phyloP scores from a whole-genome alignment of 2,797 vertebrate species.

The Microctenopoma steveboyesi region DNA sequence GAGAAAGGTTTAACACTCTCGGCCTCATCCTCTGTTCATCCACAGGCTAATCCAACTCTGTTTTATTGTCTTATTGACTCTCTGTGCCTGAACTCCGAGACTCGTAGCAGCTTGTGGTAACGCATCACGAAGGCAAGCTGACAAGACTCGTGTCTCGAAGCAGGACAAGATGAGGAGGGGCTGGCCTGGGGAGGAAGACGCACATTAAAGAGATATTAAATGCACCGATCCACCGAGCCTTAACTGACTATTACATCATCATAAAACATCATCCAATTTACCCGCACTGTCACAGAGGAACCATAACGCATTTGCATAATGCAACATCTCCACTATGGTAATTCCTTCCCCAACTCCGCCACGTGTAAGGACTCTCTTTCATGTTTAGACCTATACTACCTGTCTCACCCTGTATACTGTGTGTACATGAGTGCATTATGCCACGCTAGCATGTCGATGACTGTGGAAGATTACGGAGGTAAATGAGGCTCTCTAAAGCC shows the following conservation, averaged over 20 bases:
- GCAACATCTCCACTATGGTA: conserved; percentile 77
- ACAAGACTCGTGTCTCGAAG: conserved; percentile 23
- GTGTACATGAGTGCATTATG: conserved; percentile 60
- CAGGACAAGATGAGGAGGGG: conserved; percentile 22
- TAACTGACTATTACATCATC: conserved; percentile 78
- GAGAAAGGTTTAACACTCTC: conserved; percentile 59
- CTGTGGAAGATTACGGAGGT: conserved; percentile 66
- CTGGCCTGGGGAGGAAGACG: conserved; percentile 24
- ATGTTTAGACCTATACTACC: conserved; percentile 48
- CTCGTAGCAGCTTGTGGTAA: conserved; percentile 50
- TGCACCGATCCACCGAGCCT: conserved; percentile 62
- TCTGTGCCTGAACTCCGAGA: conserved; percentile 28
- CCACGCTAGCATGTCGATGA: conserved; percentile 45
- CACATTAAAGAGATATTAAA: conserved; percentile 69
- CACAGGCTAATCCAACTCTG: conserved; percentile 55
- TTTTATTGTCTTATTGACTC: conserved; percentile 62
- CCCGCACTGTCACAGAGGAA: conserved; percentile 70
- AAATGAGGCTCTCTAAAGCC: conserved; percentile 71
- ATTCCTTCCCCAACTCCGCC: conserved; percentile 55
- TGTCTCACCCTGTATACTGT: conserved; percentile 23
- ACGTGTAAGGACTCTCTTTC: conserved; percentile 40
- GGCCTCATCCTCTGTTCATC: conserved; percentile 49
- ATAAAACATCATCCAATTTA: conserved; percentile 80
- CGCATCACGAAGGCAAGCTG: conserved; percentile 17
- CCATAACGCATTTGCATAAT: conserved; percentile 79